Conservation (phyloP, 2,113 vertebrate genomes). For the Muscicapa adusta region DNA sequence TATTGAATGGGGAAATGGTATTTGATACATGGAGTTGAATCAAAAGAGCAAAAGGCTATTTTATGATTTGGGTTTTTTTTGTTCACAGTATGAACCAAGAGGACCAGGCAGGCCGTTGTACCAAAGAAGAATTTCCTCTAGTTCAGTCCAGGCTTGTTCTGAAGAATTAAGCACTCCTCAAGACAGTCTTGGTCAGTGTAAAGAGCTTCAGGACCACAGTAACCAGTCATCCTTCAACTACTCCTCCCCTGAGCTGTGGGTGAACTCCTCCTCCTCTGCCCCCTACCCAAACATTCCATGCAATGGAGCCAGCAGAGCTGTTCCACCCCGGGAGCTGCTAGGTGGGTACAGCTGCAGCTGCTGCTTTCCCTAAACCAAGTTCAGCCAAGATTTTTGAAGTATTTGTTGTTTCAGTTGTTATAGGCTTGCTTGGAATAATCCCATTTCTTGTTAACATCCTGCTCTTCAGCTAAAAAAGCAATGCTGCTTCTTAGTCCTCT, state of each 20-base stretch:
- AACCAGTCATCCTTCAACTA: constrained; percentile 82
- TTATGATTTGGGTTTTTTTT: neutral
- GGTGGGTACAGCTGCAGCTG: constrained; percentile 68
- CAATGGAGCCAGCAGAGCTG: constrained; percentile 88
- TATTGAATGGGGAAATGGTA: neutral
- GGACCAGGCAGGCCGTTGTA: constrained; percentile 98
- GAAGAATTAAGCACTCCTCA: constrained; percentile 81
- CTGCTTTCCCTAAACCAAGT: neutral
- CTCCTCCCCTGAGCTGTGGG: constrained; percentile 89
- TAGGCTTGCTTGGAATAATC: neutral
- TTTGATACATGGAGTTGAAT: neutral
- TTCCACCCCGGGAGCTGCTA: constrained; percentile 86
- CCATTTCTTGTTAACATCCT: neutral
- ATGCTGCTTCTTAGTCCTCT: neutral
- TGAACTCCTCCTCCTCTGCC: constrained; percentile 81
- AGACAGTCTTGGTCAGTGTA: constrained; percentile 78
- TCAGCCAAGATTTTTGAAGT: neutral
- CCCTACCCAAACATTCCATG: constrained; percentile 97
- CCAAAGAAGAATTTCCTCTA: constrained; percentile 97
- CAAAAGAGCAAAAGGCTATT: neutral
- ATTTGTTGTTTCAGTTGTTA: neutral
- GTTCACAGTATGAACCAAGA: constrained; percentile 93
- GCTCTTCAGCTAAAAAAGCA: neutral
- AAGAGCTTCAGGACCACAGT: constrained; percentile 87
- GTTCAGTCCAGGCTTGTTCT: constrained; percentile 85